Percentiles rank a stretch among this genome's conserved stretches.
phyloP scores from a whole-genome alignment of 1,140 invertebrate species.

The Paraescarpia echinospica region DNA sequence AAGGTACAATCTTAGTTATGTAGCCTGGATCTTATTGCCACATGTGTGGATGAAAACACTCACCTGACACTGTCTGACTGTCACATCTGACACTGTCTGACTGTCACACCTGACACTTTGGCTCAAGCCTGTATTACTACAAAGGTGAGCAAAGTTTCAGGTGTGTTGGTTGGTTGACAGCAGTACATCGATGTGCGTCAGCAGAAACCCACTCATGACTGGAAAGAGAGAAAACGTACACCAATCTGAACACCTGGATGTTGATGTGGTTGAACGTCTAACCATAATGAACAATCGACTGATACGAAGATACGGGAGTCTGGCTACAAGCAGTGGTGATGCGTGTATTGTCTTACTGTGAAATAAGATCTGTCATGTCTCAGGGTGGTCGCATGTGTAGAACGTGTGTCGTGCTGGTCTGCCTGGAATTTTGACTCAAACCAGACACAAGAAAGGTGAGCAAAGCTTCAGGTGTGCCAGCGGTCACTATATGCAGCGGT shows the following conservation, averaged over 20 bases:
- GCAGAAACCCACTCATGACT: too few relatives aligned
- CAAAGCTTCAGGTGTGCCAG: slow-evolving; percentile 32
- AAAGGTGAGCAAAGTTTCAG: slow-evolving; percentile 53
- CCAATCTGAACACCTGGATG: too few relatives aligned
- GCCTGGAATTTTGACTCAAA: slow-evolving; percentile 27
- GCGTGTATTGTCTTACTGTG: neutral
- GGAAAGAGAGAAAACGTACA: neutral
- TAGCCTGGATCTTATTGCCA: neutral
- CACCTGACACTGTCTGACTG: too few relatives aligned
- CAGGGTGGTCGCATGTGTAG: neutral
- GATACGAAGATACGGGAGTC: too few relatives aligned
- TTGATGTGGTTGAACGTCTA: too few relatives aligned
- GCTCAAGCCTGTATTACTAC: slow-evolving; percentile 37
- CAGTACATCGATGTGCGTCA: neutral
- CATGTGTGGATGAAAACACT: neutral
- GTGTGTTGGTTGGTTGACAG: slow-evolving; percentile 36
- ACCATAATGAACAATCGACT: too few relatives aligned
- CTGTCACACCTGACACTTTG: slow-evolving; percentile 28
- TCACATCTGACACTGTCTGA: neutral
- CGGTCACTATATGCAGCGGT: neutral
- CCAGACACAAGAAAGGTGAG: slow-evolving; percentile 24
- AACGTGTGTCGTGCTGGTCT: neutral
- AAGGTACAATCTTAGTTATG: too few relatives aligned
- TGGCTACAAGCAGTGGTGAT: neutral
- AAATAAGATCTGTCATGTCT: neutral